These are phyloP conservation scores for Nemapogon koenigi DNA, from an alignment of 2,888 invertebrate genomes.

Conservation along the genomic window DNA sequence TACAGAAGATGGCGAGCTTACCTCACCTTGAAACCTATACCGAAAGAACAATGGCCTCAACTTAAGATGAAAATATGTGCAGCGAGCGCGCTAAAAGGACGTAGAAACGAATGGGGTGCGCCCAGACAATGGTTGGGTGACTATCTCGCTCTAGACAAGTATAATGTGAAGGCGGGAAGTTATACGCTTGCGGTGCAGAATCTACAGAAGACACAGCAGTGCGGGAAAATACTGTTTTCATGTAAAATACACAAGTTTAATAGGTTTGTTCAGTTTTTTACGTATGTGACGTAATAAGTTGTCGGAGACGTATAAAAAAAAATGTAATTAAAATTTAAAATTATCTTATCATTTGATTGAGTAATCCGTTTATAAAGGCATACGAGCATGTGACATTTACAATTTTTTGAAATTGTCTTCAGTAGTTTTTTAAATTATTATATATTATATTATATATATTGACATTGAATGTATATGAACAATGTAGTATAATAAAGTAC, in stretches of 20 bases:
- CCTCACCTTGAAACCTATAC: conserved; percentile 83
- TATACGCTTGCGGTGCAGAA: conserved; percentile 34
- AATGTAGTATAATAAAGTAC: too few species aligned
- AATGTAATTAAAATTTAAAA: too few species aligned
- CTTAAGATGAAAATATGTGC: conserved; percentile 62
- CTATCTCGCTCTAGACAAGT: conserved; percentile 38
- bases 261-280: conserved; percentile 18
- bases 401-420: too few species aligned
- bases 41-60: conserved; percentile 82
- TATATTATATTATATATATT: too few species aligned
- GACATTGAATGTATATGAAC: too few species aligned
- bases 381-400: too few species aligned
- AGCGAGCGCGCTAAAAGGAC: conserved; percentile 34
- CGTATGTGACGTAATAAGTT: too few species aligned
- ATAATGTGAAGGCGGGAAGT: conserved; percentile 33
- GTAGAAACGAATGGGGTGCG: conserved; percentile 44
- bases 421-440: too few species aligned
- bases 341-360: too few species aligned
- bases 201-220: conserved; percentile 35
- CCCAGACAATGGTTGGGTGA: conserved; percentile 41
- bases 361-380: too few species aligned
- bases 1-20: conserved; percentile 87
- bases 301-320: too few species aligned
- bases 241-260: conserved; percentile 73
- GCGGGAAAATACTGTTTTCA: conserved; percentile 67